phyloP scores from a whole-genome alignment of 2,888 invertebrate species.

The Pinctada fucata region DNA sequence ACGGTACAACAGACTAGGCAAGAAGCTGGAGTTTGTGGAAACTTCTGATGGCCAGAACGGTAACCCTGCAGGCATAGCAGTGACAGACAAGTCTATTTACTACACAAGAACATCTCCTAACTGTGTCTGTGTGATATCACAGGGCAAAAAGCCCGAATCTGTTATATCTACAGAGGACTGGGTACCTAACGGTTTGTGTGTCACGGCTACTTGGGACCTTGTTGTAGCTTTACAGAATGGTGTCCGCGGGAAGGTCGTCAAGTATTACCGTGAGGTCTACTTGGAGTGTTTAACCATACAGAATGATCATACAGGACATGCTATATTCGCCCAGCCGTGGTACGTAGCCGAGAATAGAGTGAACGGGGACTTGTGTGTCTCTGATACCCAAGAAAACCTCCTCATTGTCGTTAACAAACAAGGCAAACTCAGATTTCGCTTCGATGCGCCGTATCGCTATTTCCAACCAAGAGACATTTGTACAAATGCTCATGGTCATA shows the following conservation, averaged over 20 bases:
- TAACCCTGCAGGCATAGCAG: not conserved
- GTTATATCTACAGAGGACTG: not conserved
- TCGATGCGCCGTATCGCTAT: not conserved
- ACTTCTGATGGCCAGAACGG: not conserved
- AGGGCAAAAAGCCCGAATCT: not conserved
- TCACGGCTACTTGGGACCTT: not conserved
- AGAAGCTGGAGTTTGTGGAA: not conserved
- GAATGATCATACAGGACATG: not conserved
- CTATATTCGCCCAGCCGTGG: not conserved
- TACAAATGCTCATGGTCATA: conserved; percentile 1
- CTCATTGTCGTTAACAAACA: conserved; percentile 11
- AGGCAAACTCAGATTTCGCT: not conserved
- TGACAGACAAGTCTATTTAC: not conserved
- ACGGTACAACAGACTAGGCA: not conserved
- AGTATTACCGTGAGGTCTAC: not conserved
- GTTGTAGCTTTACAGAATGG: not conserved
- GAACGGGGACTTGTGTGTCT: conserved; percentile 8
- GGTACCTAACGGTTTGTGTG: not conserved
- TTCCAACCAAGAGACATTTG: conserved; percentile 14
- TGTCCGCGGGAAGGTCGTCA: conserved; percentile 1
- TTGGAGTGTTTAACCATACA: not conserved
- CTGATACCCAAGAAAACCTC: not conserved
- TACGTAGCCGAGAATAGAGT: conserved; percentile 11
- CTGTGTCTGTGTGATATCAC: not conserved
- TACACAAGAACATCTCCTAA: not conserved